Base-by-base conservation (phyloP, 2,888 invertebrate genomes). In the Nebria brevicollis region DNA sequence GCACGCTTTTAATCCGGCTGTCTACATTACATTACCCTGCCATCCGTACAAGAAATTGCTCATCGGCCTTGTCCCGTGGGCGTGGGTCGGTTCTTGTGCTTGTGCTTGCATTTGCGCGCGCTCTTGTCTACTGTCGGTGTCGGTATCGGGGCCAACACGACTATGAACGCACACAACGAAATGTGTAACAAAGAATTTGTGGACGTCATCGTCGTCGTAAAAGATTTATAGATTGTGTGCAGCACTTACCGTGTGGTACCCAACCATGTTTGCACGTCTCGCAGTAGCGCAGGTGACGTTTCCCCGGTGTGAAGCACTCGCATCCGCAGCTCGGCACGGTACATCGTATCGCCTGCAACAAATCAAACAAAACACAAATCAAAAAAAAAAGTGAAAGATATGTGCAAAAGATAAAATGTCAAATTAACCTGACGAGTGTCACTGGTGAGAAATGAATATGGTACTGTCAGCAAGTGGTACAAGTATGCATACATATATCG, bases 251-350 rank as follows among this genome's bases (percentile, higher is more conserved):
- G 88, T 94, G 94, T 84, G 93, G 92, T 82, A 94, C 94, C 94
- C 94, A 94, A 83, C 94, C 93, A 88, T 94, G 94, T 85, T 92
- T 92, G 87, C 94, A 94, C 84, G 91, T 91, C 86, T 93, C 93
- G 89, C 94, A 94, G 87, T 91, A 92, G 80, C 94, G 91, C 83
- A 94, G 90, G 86, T 92, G 92, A 84, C 91, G 88, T 86, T 93
- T 93, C 79, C 93, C 93, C 42, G 94, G 94, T 66, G 92, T 91
- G 89, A 94, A 94, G 85, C 93, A 93, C 84, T 93, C 93, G 88
- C 94, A 94, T 84, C 90, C 89, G 86, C 94, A 94, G 85, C 90
- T 92, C 81, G 91, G 92, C 74, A 92, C 90, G 15, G 94, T 94
- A 87, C 94, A 94, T 85, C 92, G 91, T 86, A 93, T 92, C 64